Percentiles rank a stretch among this genome's conserved stretches.
phyloP scores from a whole-genome alignment of 2,888 invertebrate species.

The Tridacna crocea region DNA sequence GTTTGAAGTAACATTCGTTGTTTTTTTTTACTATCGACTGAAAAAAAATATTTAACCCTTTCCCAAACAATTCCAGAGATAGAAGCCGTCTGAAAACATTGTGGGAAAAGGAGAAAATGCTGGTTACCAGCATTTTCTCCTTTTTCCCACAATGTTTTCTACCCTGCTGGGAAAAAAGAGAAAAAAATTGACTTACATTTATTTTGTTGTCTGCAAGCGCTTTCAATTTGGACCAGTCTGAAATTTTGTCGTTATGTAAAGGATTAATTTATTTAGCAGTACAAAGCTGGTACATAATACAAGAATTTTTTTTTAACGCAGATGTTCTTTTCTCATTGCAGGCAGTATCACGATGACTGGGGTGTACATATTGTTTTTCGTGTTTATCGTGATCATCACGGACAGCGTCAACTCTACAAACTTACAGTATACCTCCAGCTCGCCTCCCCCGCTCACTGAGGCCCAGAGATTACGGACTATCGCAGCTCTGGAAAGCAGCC shows the following conservation, averaged over 20 bases:
- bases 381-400: slow-evolving; percentile 68
- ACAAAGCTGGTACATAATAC: too few relatives aligned
- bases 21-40: too few relatives aligned
- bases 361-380: slow-evolving; percentile 67
- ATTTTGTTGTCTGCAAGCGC: too few relatives aligned
- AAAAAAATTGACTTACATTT: too few relatives aligned
- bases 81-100: neutral
- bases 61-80: neutral
- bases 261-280: too few relatives aligned
- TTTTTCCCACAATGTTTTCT: slow-evolving; percentile 9
- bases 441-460: slow-evolving; percentile 57
- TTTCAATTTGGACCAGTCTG: too few relatives aligned
- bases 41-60: neutral
- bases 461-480: slow-evolving; percentile 76
- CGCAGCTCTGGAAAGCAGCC: slow-evolving; percentile 86
- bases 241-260: too few relatives aligned
- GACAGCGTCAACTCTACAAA: slow-evolving; percentile 52
- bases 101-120: neutral
- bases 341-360: slow-evolving; percentile 79
- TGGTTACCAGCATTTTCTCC: neutral
- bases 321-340: slow-evolving; percentile 59
- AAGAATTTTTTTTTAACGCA: too few relatives aligned
- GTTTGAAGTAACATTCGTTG: too few relatives aligned
- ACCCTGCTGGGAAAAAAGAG: too few relatives aligned
- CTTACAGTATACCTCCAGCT: slow-evolving; percentile 36